These are phyloP conservation scores for Phasianus colchicus DNA, from an alignment of 2,113 vertebrate species.

Conservation along the genomic window DNA sequence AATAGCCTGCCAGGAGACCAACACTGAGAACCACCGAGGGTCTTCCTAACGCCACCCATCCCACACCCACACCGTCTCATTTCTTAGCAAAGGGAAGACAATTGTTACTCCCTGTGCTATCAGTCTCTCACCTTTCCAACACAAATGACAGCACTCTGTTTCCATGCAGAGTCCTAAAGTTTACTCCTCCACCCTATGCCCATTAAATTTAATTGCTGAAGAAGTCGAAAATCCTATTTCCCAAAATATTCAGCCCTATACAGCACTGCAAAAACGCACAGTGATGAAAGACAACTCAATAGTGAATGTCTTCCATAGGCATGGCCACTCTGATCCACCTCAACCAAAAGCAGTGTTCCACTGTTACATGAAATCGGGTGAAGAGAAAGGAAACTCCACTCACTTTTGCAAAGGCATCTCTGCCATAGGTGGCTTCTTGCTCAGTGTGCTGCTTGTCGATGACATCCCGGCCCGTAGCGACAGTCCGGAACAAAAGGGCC, in stretches of 20 bases:
- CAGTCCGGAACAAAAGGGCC: constrained; percentile 92
- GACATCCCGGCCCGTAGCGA: constrained; percentile 92
- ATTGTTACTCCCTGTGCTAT: background rate
- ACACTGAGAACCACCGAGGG: background rate
- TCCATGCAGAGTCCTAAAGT: background rate
- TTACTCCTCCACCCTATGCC: background rate
- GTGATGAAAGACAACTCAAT: background rate
- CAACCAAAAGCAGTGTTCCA: accelerated
- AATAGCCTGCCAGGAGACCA: constrained; percentile 85
- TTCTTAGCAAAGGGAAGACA: background rate
- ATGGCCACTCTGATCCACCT: accelerated
- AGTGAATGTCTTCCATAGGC: background rate
- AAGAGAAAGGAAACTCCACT: background rate
- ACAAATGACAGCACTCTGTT: accelerated
- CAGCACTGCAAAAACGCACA: accelerated
- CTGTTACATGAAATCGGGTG: accelerated
- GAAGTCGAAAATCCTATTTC: background rate
- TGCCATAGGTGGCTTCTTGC: constrained; percentile 92
- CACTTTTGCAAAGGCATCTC: constrained; percentile 96
- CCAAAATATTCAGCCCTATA: background rate
- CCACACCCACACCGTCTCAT: background rate
- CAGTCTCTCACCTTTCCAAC: background rate
- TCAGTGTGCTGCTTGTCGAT: constrained; percentile 97
- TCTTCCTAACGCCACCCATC: background rate
- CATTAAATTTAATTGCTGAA: background rate